Evolutionary conservation across 2,888 invertebrate species (phyloP).

Genomic region (Chloroclystis v-ata): DNA sequence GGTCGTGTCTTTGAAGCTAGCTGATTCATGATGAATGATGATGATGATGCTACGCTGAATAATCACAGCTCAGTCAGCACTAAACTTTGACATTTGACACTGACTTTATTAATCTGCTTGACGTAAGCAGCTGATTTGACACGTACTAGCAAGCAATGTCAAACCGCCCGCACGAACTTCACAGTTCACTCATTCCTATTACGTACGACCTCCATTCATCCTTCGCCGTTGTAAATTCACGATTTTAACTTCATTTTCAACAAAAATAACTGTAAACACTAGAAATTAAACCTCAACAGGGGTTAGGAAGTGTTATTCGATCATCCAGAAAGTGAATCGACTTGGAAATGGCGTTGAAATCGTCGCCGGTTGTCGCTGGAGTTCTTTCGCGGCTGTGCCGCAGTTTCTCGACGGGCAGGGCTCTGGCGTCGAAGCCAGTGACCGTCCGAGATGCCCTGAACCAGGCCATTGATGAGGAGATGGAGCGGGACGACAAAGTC

Average conservation of each 20-base stretch:
- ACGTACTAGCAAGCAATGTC: conserved; percentile 17
- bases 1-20: no score
- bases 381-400: conserved; percentile 54
- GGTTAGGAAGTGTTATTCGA: conserved; percentile 35
- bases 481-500: conserved; percentile 93
- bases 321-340: conserved; percentile 35
- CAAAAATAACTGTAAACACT: conserved; percentile 33
- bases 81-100: no score
- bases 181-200: not conserved
- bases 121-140: not conserved
- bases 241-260: conserved; percentile 56
- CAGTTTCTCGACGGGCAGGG: conserved; percentile 63
- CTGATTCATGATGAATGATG: no score
- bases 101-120: not conserved
- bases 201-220: conserved; percentile 73
- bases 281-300: conserved; percentile 34
- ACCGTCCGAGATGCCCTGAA: conserved; percentile 98
- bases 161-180: conserved; percentile 14
- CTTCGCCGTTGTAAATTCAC: conserved; percentile 46
- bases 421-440: conserved; percentile 80
- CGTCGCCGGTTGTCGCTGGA: conserved; percentile 59
- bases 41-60: no score
- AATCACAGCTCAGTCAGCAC: no score
- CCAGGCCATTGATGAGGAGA: conserved; percentile 97
- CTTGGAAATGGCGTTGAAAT: conserved; percentile 72